These are phyloP conservation scores for Neosalanx taihuensis DNA, from an alignment of 2,797 vertebrate species.

Conservation along the genomic window DNA sequence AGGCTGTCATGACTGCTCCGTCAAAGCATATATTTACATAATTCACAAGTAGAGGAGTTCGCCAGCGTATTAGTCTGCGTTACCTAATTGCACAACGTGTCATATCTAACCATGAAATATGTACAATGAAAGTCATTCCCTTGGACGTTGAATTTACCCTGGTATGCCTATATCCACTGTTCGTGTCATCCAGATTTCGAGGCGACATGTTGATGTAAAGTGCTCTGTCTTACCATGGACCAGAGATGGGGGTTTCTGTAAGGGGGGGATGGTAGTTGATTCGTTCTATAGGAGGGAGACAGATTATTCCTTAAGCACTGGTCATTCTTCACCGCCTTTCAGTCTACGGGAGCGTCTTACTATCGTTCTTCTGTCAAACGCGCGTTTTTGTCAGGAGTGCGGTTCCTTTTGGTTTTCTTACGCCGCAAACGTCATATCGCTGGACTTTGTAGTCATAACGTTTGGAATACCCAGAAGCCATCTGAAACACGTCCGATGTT, in stretches of 20 bases:
- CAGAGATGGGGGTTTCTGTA: conserved; percentile 21
- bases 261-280: conserved; percentile 12
- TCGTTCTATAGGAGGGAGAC: conserved; percentile 29
- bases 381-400: conserved; percentile 35
- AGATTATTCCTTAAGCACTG: conserved; percentile 22
- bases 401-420: conserved; percentile 55
- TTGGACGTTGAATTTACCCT: conserved; percentile 39
- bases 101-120: conserved; percentile 44
- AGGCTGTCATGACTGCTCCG: conserved; percentile 51
- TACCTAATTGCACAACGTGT: conserved; percentile 48
- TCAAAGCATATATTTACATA: conserved; percentile 51
- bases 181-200: conserved; percentile 51
- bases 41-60: conserved; percentile 39
- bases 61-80: conserved; percentile 32
- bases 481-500: conserved; percentile 32
- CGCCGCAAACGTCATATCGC: conserved; percentile 35
- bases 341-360: conserved; percentile 53
- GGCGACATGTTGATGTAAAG: conserved; percentile 32
- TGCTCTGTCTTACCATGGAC: conserved; percentile 39
- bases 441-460: conserved; percentile 23
- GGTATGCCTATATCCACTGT: conserved; percentile 48
- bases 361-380: conserved; percentile 36
- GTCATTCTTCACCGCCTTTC: conserved; percentile 58
- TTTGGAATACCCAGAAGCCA: conserved; percentile 51
- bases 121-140: conserved; percentile 53